phyloP scores from a whole-genome alignment of 2,797 vertebrate genomes.

The Philypnodon macrostomus region DNA sequence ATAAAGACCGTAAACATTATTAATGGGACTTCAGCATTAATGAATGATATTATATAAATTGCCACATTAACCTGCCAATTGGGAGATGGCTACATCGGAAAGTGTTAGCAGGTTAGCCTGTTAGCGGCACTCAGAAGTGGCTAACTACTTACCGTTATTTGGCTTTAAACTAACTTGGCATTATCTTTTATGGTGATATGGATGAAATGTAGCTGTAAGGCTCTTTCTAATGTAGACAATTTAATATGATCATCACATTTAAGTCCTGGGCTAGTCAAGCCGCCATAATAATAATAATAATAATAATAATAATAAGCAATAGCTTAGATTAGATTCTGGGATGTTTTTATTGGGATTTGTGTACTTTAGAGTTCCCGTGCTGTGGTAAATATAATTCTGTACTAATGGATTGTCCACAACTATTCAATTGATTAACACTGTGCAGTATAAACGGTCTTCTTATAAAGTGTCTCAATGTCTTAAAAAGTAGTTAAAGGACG shows the following conservation, averaged over 20 bases:
- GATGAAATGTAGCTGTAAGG: background rate
- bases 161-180: background rate
- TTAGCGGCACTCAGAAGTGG: conserved; percentile 6
- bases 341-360: conserved; percentile 20
- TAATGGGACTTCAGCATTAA: background rate
- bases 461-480: background rate
- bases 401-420: background rate
- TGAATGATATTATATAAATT: background rate
- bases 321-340: too few species aligned
- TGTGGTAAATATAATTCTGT: background rate
- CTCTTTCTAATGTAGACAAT: too few species aligned
- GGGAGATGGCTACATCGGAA: background rate
- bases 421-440: background rate
- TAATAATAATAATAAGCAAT: too few species aligned
- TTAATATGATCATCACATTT: too few species aligned
- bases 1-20: background rate
- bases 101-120: conserved; percentile 25
- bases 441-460: too few species aligned
- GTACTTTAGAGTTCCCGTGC: conserved; percentile 30
- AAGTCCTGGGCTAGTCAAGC: too few species aligned
- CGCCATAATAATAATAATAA: too few species aligned
- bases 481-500: conserved; percentile 4
- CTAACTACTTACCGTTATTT: conserved; percentile 7
- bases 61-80: fast-evolving
- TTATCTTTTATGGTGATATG: background rate